A percentile compares a stretch with the other conserved stretches of the same genome.
These are phyloP conservation scores for Ditylenchus dipsaci DNA, from an alignment of 1,140 invertebrate species.

Conservation along the genomic window DNA sequence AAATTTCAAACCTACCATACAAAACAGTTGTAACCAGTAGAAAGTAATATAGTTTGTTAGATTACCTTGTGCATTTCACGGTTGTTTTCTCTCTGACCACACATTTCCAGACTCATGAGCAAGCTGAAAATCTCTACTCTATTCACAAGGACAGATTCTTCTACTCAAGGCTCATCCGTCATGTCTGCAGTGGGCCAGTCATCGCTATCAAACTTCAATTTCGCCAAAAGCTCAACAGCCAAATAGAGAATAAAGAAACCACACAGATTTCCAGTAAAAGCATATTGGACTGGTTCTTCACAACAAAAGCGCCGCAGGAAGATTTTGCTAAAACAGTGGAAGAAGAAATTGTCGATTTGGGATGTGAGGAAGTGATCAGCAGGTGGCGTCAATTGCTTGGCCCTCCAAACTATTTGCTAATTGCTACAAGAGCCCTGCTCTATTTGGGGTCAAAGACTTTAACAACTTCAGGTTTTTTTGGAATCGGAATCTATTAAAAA, in stretches of 20 bases:
- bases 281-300: neutral
- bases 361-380: neutral
- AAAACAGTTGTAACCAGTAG: too few species aligned
- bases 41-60: too few species aligned
- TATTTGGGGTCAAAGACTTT: slow-evolving; percentile 11
- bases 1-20: too few species aligned
- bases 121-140: slow-evolving; percentile 10
- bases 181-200: slow-evolving; percentile 19
- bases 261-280: neutral
- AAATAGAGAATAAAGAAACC: neutral
- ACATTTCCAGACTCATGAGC: slow-evolving; percentile 2
- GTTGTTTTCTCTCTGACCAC: too few species aligned
- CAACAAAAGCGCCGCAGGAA: neutral
- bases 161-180: slow-evolving; percentile 13
- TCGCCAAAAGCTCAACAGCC: neutral
- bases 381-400: slow-evolving; percentile 22
- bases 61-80: too few species aligned
- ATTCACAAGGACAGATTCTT: slow-evolving; percentile 14
- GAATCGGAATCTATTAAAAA: too few species aligned
- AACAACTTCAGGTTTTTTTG: slow-evolving; percentile 6
- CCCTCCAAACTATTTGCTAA: slow-evolving; percentile 25
- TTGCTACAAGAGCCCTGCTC: slow-evolving; percentile 1
- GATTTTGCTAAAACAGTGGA: neutral
- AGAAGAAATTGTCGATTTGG: too few species aligned
- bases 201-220: slow-evolving; percentile 23